phyloP scores from a whole-genome alignment of 2,113 vertebrate species.

The Pachypanchax playfairii region DNA sequence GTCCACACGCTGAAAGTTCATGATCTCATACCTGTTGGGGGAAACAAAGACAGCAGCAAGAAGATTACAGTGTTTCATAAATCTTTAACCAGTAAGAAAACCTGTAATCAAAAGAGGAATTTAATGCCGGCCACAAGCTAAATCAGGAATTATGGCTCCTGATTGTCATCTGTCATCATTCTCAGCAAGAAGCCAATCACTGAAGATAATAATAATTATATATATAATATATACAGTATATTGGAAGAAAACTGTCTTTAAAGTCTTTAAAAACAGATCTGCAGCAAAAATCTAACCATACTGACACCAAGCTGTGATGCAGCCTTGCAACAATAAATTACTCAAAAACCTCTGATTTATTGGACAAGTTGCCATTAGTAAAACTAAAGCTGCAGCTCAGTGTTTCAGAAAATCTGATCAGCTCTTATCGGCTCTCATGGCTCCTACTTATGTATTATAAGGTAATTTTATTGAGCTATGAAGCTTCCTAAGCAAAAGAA shows the following conservation, averaged over 20 bases:
- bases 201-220: not conserved
- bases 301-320: too few relatives aligned
- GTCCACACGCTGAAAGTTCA: conserved; percentile 92
- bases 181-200: not conserved
- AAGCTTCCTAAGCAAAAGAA: too few relatives aligned
- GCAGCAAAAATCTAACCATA: not conserved
- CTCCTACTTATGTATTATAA: too few relatives aligned
- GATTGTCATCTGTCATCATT: not conserved
- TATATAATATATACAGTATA: too few relatives aligned
- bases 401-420: too few relatives aligned
- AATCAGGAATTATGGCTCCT: conserved; percentile 1
- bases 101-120: not conserved
- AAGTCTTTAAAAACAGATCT: not conserved
- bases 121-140: not conserved
- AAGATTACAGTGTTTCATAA: not conserved
- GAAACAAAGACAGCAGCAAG: not conserved
- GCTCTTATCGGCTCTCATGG: too few relatives aligned
- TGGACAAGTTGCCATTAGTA: too few relatives aligned
- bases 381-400: too few relatives aligned
- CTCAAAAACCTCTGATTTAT: too few relatives aligned
- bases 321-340: too few relatives aligned
- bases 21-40: conserved; percentile 91
- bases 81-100: not conserved
- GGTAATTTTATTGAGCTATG: too few relatives aligned
- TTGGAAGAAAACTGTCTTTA: too few relatives aligned